These are phyloP conservation scores for Macrophya annulata DNA, from an alignment of 2,888 invertebrate species.

Conservation along the genomic window DNA sequence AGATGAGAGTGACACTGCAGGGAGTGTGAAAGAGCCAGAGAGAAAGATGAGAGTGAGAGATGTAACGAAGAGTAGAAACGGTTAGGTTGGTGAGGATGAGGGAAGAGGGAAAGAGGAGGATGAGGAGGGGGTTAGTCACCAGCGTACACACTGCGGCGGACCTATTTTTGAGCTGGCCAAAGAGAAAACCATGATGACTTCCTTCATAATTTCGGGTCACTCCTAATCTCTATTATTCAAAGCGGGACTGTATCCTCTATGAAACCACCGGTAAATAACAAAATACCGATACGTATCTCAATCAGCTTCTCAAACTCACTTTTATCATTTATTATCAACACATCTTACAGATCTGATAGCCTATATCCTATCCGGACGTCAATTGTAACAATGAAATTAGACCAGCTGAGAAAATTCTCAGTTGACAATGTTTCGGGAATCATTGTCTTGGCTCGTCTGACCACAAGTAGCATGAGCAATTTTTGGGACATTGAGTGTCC, in stretches of 20 bases:
- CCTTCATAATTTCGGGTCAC: constrained; percentile 75
- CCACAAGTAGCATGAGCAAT: neutral
- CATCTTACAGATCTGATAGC: neutral
- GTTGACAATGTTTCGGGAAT: neutral
- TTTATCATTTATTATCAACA: neutral
- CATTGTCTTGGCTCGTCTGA: neutral
- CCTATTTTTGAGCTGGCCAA: constrained; percentile 73
- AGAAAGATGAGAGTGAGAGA: constrained; percentile 55
- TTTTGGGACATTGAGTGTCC: neutral
- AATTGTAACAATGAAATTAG: neutral
- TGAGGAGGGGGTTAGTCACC: constrained; percentile 59
- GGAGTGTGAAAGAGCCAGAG: constrained; percentile 54
- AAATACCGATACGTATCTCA: constrained; percentile 16
- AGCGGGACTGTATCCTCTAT: constrained; percentile 27
- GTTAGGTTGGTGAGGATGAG: constrained; percentile 27
- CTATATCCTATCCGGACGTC: neutral
- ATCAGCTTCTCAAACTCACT: neutral
- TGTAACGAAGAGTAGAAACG: constrained; percentile 55
- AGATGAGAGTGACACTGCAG: constrained; percentile 35
- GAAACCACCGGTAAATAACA: constrained; percentile 21
- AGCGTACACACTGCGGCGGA: constrained; percentile 60
- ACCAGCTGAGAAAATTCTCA: neutral
- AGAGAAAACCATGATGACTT: constrained; percentile 72
- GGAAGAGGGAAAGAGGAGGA: constrained; percentile 22
- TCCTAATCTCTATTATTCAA: constrained; percentile 59